phyloP scores from a whole-genome alignment of 1,140 invertebrate genomes.

The Heliothis virescens region DNA sequence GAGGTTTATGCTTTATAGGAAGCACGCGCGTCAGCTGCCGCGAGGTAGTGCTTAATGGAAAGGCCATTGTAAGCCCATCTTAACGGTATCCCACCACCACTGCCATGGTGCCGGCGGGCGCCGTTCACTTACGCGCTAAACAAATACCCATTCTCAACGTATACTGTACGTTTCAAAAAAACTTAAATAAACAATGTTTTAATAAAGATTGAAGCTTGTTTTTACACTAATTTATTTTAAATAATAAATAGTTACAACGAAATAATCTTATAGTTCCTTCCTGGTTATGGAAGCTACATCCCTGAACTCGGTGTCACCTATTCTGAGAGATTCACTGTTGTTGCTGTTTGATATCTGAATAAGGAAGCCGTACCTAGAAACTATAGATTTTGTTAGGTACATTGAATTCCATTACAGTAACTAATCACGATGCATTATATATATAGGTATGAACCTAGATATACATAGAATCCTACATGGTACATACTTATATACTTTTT shows the following conservation, averaged over 20 bases:
- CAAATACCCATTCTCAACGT: constrained; percentile 1
- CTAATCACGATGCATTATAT: neutral
- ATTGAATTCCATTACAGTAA: neutral
- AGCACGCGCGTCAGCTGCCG: constrained; percentile 11
- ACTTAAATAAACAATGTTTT: neutral
- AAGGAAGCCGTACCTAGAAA: neutral
- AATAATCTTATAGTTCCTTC: too few relatives aligned
- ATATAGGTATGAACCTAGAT: too few relatives aligned
- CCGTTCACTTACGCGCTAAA: constrained; percentile 36
- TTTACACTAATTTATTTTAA: neutral
- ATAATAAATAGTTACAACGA: too few relatives aligned
- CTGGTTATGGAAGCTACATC: too few relatives aligned
- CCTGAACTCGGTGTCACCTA: too few relatives aligned
- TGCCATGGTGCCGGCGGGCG: constrained; percentile 6
- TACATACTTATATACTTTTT: too few relatives aligned
- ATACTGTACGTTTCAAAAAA: neutral
- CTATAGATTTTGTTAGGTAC: neutral
- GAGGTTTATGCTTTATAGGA: constrained; percentile 14
- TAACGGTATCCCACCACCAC: constrained; percentile 46
- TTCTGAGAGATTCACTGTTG: neutral
- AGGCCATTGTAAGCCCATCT: constrained; percentile 36
- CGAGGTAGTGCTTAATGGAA: constrained; percentile 24
- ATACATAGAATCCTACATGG: too few relatives aligned
- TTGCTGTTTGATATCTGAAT: neutral
- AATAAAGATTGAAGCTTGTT: neutral